These are phyloP conservation scores for Paracyclopina nana DNA, from an alignment of 1,140 invertebrate species.

Conservation along the genomic window DNA sequence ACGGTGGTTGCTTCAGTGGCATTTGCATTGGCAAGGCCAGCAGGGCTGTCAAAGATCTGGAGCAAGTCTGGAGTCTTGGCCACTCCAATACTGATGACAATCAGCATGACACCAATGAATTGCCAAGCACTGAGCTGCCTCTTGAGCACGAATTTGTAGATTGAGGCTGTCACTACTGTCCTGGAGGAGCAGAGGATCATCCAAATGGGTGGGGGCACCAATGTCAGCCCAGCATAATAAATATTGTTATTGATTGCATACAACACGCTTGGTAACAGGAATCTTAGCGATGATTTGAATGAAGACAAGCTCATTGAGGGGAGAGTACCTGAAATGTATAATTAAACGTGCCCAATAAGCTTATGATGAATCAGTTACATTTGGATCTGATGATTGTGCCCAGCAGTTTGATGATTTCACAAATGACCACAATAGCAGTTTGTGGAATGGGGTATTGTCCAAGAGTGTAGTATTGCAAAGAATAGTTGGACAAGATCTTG, in stretches of 20 bases:
- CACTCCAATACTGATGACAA: conserved; percentile 13
- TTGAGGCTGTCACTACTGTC: conserved; percentile 11
- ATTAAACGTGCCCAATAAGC: not conserved
- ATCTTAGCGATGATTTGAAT: conserved; percentile 10
- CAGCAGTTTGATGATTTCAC: conserved; percentile 8
- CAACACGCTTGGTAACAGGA: conserved; percentile 3
- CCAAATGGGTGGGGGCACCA: conserved; percentile 16
- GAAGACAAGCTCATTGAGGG: not conserved
- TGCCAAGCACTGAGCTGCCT: not conserved
- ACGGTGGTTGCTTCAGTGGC: no score
- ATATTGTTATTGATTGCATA: conserved; percentile 17
- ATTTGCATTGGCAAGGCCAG: no score
- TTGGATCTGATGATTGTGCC: not conserved
- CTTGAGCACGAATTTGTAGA: conserved; percentile 13
- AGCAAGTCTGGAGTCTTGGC: conserved; percentile 9
- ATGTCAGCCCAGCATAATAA: conserved; percentile 8
- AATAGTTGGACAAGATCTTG: conserved; percentile 13
- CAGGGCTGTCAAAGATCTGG: not conserved
- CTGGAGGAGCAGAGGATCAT: conserved; percentile 14
- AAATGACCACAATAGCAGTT: conserved; percentile 11
- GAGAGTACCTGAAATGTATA: not conserved
- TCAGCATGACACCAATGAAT: not conserved
- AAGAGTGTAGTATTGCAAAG: conserved; percentile 13
- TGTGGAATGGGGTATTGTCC: conserved; percentile 12
- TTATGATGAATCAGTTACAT: not conserved